phyloP scores from a whole-genome alignment of 2,888 invertebrate species.

The Brachyptera risi region DNA sequence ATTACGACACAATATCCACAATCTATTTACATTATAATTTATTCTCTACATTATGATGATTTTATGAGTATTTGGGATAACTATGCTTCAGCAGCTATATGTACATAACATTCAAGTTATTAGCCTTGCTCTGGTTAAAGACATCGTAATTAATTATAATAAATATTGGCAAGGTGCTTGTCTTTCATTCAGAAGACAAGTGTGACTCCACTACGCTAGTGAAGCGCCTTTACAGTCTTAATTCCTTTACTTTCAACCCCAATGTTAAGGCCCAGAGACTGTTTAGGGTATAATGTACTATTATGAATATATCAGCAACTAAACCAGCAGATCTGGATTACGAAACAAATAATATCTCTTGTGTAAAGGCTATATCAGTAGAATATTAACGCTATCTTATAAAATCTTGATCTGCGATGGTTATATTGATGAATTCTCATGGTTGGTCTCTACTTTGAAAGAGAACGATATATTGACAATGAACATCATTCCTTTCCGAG shows the following conservation, averaged over 20 bases:
- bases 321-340: neutral
- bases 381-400: neutral
- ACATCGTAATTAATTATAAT: constrained; percentile 16
- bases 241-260: constrained; percentile 27
- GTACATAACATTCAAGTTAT: constrained; percentile 31
- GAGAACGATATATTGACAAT: neutral
- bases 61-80: constrained; percentile 28
- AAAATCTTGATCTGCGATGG: neutral
- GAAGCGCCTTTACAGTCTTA: constrained; percentile 31
- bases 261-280: constrained; percentile 29
- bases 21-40: constrained; percentile 31
- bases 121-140: neutral
- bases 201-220: constrained; percentile 23
- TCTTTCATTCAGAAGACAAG: constrained; percentile 30
- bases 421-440: neutral
- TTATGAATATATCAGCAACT: neutral
- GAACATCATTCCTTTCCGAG: too few relatives aligned
- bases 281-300: neutral
- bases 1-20: constrained; percentile 33
- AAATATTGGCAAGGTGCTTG: constrained; percentile 32
- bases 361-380: too few relatives aligned
- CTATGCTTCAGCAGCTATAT: constrained; percentile 31
- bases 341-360: too few relatives aligned
- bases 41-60: constrained; percentile 23
- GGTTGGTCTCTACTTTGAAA: too few relatives aligned